A percentile compares a stretch with the other conserved stretches of the same genome.
phyloP scores from a whole-genome alignment of 92 coral and sea anemone species.

The Porites evermanni region DNA sequence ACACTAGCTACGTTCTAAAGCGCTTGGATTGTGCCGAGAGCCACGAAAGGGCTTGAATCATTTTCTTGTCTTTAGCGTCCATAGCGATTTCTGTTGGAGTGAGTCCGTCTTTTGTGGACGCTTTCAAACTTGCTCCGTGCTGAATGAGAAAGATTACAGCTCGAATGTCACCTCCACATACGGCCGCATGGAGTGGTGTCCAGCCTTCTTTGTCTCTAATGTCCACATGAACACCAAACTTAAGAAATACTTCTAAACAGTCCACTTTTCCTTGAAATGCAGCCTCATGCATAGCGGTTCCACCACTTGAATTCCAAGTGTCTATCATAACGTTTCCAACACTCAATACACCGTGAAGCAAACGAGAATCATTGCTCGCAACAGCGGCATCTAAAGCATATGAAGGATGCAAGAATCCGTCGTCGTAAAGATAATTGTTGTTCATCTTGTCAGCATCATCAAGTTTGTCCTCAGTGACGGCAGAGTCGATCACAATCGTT shows the following conservation, averaged over 20 bases:
- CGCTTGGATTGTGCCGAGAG: not conserved
- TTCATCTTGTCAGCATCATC: not conserved
- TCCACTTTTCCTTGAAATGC: conserved; percentile 84
- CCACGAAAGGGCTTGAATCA: conserved; percentile 33
- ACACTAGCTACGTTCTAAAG: not conserved
- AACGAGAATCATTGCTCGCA: conserved; percentile 72
- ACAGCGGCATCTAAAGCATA: conserved; percentile 86
- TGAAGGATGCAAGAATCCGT: conserved; percentile 66
- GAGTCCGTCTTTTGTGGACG: conserved; percentile 71
- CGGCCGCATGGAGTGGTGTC: conserved; percentile 92
- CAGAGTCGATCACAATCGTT: conserved; percentile 28
- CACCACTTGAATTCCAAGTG: conserved; percentile 82
- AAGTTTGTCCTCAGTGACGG: not conserved
- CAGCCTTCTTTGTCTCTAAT: conserved; percentile 85
- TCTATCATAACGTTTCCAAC: conserved; percentile 69
- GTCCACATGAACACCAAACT: conserved; percentile 74
- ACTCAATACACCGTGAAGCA: conserved; percentile 72
- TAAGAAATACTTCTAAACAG: conserved; percentile 76
- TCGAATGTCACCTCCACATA: conserved; percentile 83
- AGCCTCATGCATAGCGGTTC: conserved; percentile 89
- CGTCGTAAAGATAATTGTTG: conserved; percentile 39
- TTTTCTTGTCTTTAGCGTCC: conserved; percentile 45
- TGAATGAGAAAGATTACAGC: conserved; percentile 64
- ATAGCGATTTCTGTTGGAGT: conserved; percentile 75
- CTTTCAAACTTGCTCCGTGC: conserved; percentile 73